Conservation (phyloP, 2,888 invertebrate genomes). For the Nomada fucata region DNA sequence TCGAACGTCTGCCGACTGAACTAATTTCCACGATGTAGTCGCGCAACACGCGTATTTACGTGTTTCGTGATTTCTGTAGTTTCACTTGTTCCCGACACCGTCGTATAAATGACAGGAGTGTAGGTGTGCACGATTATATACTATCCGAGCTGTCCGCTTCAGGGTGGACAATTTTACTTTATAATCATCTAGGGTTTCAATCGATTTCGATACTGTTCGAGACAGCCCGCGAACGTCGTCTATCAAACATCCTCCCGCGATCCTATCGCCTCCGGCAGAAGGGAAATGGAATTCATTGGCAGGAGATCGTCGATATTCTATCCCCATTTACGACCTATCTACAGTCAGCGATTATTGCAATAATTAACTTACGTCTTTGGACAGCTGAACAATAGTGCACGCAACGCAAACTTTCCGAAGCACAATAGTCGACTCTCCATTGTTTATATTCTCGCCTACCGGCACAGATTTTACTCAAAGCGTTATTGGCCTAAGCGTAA, state of each 20-base stretch:
- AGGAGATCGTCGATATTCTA: conserved; percentile 37
- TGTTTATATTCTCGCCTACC: too few species aligned
- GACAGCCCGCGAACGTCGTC: conserved; percentile 7
- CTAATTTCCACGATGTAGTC: conserved; percentile 55
- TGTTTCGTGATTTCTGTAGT: conserved; percentile 28
- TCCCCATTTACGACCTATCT: conserved; percentile 30
- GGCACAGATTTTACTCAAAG: too few species aligned
- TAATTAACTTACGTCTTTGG: conserved; percentile 21
- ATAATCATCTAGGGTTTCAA: conserved; percentile 1
- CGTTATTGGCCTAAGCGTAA: too few species aligned
- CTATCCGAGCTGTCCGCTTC: background rate
- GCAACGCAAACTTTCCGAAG: background rate
- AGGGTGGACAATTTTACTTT: background rate
- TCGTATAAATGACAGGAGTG: conserved; percentile 14
- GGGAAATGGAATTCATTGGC: conserved; percentile 49
- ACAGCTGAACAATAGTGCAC: background rate
- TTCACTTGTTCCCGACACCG: conserved; percentile 6
- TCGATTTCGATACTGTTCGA: conserved; percentile 10
- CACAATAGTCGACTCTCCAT: too few species aligned
- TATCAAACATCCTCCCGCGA: conserved; percentile 36
- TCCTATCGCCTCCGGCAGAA: conserved; percentile 32
- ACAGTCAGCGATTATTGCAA: conserved; percentile 1
- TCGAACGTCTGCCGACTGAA: conserved; percentile 44
- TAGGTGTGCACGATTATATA: background rate
- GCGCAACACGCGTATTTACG: conserved; percentile 45